Conservation (phyloP, 1,140 invertebrate genomes). For the Melitaea cinxia region DNA sequence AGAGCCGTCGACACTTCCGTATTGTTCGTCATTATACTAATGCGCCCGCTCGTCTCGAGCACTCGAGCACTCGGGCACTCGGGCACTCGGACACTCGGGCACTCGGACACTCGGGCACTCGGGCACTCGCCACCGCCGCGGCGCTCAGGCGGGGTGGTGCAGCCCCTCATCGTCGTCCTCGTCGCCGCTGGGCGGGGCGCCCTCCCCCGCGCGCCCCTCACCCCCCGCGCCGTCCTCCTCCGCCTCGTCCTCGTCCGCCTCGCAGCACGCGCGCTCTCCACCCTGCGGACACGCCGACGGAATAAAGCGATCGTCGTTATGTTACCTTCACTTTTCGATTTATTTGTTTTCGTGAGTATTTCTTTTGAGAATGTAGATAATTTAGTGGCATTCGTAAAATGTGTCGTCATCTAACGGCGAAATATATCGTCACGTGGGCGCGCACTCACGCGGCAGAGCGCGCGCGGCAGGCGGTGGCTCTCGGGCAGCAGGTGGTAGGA, state of each 20-base stretch:
- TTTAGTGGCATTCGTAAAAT: no score
- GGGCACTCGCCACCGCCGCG: no score
- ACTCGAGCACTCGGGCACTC: neutral
- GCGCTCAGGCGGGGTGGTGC: constrained; percentile 12
- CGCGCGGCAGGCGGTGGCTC: constrained; percentile 31
- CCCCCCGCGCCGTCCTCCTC: constrained; percentile 7
- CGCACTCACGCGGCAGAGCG: constrained; percentile 6
- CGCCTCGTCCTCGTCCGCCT: constrained; percentile 10
- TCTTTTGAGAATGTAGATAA: no score
- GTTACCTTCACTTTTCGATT: no score
- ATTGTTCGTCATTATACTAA: no score
- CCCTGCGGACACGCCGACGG: neutral
- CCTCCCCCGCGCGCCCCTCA: constrained; percentile 10
- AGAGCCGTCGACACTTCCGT: no score
- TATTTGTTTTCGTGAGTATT: no score
- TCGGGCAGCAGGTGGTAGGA: constrained; percentile 46
- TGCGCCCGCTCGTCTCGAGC: no score
- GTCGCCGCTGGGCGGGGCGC: constrained; percentile 5
- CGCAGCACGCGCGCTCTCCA: neutral
- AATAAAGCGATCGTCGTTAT: no score
- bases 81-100: neutral
- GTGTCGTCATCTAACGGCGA: no score
- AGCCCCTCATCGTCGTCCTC: constrained; percentile 12
- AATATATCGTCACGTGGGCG: no score
- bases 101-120: neutral